Percentiles rank a stretch among this genome's conserved stretches.
Evolutionary conservation across 2,888 invertebrate species (phyloP).

Genomic region (Trachelus tabidus): DNA sequence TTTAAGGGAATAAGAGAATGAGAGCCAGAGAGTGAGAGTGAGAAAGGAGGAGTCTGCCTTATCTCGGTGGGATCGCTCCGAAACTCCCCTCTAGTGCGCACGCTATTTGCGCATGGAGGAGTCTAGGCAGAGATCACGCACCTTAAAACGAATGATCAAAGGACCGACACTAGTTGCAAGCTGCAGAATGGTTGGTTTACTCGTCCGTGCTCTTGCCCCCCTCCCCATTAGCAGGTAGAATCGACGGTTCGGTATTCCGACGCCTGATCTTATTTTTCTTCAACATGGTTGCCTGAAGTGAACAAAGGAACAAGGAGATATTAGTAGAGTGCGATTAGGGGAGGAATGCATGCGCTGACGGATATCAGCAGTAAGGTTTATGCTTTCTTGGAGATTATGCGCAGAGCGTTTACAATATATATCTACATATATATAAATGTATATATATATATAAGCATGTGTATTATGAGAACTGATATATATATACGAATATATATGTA

Average conservation of each 20-base stretch:
- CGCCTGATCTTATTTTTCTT: constrained; percentile 99
- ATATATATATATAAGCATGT: neutral
- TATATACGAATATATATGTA: neutral
- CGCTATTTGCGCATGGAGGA: constrained; percentile 40
- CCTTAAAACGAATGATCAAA: constrained; percentile 33
- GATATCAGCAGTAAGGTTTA: constrained; percentile 41
- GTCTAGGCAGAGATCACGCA: constrained; percentile 45
- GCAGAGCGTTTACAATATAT: constrained; percentile 18
- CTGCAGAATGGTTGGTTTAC: constrained; percentile 65
- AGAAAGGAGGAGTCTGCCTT: neutral
- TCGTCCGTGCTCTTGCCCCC: constrained; percentile 75
- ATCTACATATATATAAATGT: neutral
- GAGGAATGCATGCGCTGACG: constrained; percentile 58
- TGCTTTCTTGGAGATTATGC: constrained; percentile 6
- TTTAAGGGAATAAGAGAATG: neutral
- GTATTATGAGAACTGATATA: neutral
- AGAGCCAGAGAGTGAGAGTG: constrained; percentile 5
- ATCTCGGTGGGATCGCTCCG: constrained; percentile 43
- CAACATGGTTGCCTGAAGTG: constrained; percentile 97
- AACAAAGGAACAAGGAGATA: constrained; percentile 64
- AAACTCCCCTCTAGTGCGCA: constrained; percentile 44
- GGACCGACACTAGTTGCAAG: constrained; percentile 51
- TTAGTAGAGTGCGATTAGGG: constrained; percentile 59
- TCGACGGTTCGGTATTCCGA: constrained; percentile 86
- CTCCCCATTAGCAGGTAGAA: constrained; percentile 78